Evolutionary conservation across 2,888 invertebrate genomes (phyloP).

Genomic region (Troilus luridus): DNA sequence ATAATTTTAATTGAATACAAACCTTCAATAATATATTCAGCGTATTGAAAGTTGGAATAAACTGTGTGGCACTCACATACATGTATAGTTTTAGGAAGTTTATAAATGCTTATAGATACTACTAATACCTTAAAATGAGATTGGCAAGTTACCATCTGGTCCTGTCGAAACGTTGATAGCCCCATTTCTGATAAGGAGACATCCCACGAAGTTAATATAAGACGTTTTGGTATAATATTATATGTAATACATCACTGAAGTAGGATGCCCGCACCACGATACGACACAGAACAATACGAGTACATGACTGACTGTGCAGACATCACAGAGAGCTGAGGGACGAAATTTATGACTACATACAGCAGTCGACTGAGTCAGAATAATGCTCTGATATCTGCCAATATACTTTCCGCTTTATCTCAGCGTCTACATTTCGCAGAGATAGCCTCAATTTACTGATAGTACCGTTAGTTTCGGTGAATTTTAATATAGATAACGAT

Average conservation of each 20-base stretch:
- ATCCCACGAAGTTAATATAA: neutral
- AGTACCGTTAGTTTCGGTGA: neutral
- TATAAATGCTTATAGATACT: neutral
- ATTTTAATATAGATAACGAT: no score
- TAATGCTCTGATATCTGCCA: neutral
- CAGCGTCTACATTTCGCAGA: neutral
- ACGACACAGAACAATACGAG: neutral
- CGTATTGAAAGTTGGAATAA: no score
- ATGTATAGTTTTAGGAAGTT: neutral
- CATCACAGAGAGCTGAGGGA: neutral
- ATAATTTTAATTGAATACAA: no score
- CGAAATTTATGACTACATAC: neutral
- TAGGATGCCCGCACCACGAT: neutral
- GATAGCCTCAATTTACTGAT: neutral
- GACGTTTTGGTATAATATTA: neutral
- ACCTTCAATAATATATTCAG: no score
- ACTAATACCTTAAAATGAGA: conserved; percentile 16
- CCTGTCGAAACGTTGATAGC: neutral
- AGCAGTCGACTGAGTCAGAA: neutral
- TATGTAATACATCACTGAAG: neutral
- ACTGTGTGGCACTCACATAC: no score
- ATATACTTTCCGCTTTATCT: conserved; percentile 1
- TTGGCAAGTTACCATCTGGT: conserved; percentile 1
- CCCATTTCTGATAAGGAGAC: neutral
- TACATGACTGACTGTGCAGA: neutral